These are phyloP conservation scores for Apocrypta bakeri DNA, from an alignment of 1,140 invertebrate genomes.

Conservation along the genomic window DNA sequence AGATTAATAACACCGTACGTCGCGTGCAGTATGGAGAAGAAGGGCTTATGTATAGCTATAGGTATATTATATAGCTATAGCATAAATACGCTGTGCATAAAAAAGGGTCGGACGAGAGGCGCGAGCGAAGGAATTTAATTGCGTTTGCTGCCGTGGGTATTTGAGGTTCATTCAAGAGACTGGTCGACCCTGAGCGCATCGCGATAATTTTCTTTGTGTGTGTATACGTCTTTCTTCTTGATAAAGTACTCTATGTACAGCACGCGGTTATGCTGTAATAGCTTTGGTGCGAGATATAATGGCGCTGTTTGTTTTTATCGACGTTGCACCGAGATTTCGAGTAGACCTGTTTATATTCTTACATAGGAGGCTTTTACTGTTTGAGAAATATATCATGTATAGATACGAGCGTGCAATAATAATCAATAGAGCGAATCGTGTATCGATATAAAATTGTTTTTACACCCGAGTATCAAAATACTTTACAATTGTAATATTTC, in stretches of 20 bases:
- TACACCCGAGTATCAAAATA: background rate
- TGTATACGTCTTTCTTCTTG: background rate
- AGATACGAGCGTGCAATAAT: too few relatives aligned
- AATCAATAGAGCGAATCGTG: too few relatives aligned
- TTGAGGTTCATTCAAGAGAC: slow-evolving; percentile 65
- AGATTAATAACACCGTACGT: slow-evolving; percentile 62
- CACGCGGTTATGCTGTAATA: background rate
- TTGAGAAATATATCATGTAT: too few relatives aligned
- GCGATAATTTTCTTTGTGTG: slow-evolving; percentile 60
- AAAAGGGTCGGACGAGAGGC: background rate
- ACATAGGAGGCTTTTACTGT: too few relatives aligned
- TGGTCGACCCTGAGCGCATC: slow-evolving; percentile 60
- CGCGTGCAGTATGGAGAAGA: slow-evolving; percentile 5
- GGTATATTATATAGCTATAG: slow-evolving; percentile 29
- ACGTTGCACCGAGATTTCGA: background rate
- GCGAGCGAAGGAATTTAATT: slow-evolving; percentile 2
- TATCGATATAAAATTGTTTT: background rate
- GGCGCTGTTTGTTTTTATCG: background rate
- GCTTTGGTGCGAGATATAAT: background rate
- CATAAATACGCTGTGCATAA: background rate
- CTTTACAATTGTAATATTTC: background rate
- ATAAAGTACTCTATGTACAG: slow-evolving; percentile 16
- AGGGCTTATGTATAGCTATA: slow-evolving; percentile 18
- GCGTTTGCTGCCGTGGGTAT: slow-evolving; percentile 57
- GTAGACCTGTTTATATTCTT: background rate